Evolutionary conservation across 2,797 vertebrate genomes (phyloP).

Genomic region (Decapterus maruadsi): DNA sequence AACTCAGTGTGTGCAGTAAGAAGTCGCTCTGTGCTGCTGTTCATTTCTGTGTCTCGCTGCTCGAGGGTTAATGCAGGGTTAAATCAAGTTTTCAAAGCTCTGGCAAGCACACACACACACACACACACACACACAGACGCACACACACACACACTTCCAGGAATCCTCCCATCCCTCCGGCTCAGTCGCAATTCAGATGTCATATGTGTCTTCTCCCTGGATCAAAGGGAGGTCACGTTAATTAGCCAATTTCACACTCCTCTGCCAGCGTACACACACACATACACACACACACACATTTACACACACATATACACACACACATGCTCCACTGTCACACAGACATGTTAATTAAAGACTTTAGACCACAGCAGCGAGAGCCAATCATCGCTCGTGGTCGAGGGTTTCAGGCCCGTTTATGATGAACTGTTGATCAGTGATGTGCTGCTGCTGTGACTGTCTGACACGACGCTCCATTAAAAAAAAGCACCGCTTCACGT

Average conservation of each 20-base stretch:
- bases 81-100: conserved; percentile 32
- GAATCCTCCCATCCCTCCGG: conserved; percentile 62
- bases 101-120: conserved; percentile 13
- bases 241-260: conserved; percentile 84
- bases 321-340: conserved; percentile 62
- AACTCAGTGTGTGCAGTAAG: not conserved
- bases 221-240: conserved; percentile 86
- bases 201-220: conserved; percentile 81
- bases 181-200: conserved; percentile 80
- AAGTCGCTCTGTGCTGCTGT: not conserved
- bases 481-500: not conserved
- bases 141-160: conserved; percentile 23
- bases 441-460: conserved; percentile 1
- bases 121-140: conserved; percentile 5
- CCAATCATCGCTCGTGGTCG: conserved; percentile 24
- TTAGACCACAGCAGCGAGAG: conserved; percentile 37
- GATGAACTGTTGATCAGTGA: conserved; percentile 26
- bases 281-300: conserved; percentile 28
- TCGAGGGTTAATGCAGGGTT: conserved; percentile 13
- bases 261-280: conserved; percentile 67
- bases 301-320: conserved; percentile 26
- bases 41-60: conserved; percentile 10
- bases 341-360: conserved; percentile 80
- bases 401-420: conserved; percentile 23
- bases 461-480: not conserved